Conservation (phyloP, 1,140 invertebrate genomes). For the Apolygus lucorum region DNA sequence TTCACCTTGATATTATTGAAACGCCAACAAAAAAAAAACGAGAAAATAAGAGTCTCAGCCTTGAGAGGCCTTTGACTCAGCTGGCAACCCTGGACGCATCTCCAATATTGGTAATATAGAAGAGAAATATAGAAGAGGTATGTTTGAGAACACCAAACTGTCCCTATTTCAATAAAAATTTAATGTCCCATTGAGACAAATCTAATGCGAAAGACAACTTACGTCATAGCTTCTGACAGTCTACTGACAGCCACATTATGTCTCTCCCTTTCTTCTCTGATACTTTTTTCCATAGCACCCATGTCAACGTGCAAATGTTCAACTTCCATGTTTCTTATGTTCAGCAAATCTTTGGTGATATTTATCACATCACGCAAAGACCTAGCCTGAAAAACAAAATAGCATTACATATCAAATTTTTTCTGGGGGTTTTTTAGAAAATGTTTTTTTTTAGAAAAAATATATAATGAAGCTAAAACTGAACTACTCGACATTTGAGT, state of each 20-base stretch:
- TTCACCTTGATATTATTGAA: too few species aligned
- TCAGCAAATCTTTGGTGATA: conserved; percentile 65
- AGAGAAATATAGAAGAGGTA: neutral
- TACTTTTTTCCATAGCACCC: conserved; percentile 56
- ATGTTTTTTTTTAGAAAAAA: too few species aligned
- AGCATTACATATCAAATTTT: too few species aligned
- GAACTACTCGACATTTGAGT: too few species aligned
- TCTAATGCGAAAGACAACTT: too few species aligned
- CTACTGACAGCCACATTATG: conserved; percentile 56
- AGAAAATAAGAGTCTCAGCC: too few species aligned
- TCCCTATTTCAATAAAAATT: neutral
- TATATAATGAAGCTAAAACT: too few species aligned
- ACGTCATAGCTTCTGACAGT: conserved; percentile 51
- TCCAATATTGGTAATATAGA: neutral
- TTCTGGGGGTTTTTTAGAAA: too few species aligned
- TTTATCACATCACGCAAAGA: conserved; percentile 65
- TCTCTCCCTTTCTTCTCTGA: conserved; percentile 57
- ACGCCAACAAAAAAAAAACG: too few species aligned
- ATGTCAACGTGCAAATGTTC: conserved; percentile 62
- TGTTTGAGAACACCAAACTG: neutral
- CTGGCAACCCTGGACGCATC: neutral
- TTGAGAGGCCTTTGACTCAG: neutral
- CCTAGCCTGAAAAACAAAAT: conserved; percentile 27
- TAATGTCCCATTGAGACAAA: too few species aligned
- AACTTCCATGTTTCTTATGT: conserved; percentile 65